Evolutionary conservation across 2,888 invertebrate species (phyloP).

Genomic region (Labia minor): DNA sequence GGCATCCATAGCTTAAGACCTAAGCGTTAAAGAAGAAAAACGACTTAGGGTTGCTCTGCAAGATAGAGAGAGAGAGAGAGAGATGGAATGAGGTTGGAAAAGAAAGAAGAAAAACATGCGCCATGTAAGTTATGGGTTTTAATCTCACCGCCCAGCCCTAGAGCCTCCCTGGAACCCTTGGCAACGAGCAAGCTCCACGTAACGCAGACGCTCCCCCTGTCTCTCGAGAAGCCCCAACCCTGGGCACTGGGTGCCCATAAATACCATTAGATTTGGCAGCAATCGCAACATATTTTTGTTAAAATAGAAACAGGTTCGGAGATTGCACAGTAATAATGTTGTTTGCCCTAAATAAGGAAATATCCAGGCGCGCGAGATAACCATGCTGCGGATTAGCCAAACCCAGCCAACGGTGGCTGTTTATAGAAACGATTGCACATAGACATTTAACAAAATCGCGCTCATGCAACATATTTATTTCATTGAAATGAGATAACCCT

Average conservation of each 20-base stretch:
- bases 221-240: neutral
- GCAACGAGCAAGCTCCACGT: slow-evolving; percentile 17
- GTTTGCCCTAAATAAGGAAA: slow-evolving; percentile 13
- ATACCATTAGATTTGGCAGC: slow-evolving; percentile 13
- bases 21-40: neutral
- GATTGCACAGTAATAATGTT: slow-evolving; percentile 13
- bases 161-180: neutral
- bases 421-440: neutral
- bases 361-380: slow-evolving; percentile 13
- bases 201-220: slow-evolving; percentile 18
- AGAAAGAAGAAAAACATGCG: slow-evolving; percentile 13
- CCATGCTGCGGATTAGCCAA: neutral
- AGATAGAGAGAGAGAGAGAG: no score
- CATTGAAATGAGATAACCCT: neutral
- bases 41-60: neutral
- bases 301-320: slow-evolving; percentile 13
- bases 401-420: neutral
- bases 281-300: slow-evolving; percentile 13
- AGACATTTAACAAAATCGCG: neutral
- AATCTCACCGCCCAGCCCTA: slow-evolving; percentile 18
- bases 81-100: neutral
- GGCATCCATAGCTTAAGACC: no score
- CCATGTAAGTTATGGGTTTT: slow-evolving; percentile 23
- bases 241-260: slow-evolving; percentile 8
- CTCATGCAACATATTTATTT: neutral